A percentile compares a stretch with the other conserved stretches of the same genome.
Conservation (phyloP, 2,888 invertebrate species). For the Aplocera efformata region DNA sequence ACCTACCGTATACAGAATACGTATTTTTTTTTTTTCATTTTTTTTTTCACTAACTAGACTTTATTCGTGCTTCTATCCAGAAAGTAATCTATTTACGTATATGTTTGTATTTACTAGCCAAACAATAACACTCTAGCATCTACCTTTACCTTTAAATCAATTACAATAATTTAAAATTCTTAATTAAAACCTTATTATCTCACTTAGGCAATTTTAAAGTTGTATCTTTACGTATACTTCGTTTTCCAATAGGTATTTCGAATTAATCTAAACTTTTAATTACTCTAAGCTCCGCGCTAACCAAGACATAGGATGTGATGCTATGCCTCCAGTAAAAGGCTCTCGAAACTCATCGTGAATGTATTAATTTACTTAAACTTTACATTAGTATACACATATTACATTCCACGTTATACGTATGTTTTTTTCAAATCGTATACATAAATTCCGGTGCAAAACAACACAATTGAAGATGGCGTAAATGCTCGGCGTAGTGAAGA, state of each 20-base stretch:
- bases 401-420: constrained; percentile 79
- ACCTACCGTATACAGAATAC: constrained; percentile 78
- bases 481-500: constrained; percentile 46
- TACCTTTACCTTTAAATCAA: constrained; percentile 74
- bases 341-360: constrained; percentile 40
- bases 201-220: constrained; percentile 80
- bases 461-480: constrained; percentile 62
- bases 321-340: constrained; percentile 35
- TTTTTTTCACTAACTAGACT: constrained; percentile 65
- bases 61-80: constrained; percentile 56
- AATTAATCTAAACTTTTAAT: constrained; percentile 58
- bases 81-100: constrained; percentile 67
- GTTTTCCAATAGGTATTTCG: constrained; percentile 73
- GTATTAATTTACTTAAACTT: constrained; percentile 62
- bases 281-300: constrained; percentile 64
- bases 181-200: constrained; percentile 75
- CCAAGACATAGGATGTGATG: constrained; percentile 4
- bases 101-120: constrained; percentile 67
- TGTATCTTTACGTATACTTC: constrained; percentile 80
- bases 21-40: constrained; percentile 67
- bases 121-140: constrained; percentile 71
- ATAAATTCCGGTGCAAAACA: constrained; percentile 76
- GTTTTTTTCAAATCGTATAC: constrained; percentile 76
- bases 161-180: constrained; percentile 78
- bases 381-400: constrained; percentile 79